Evolutionary conservation across 2,888 invertebrate genomes (phyloP).

Genomic region (Teleiodes luculella): DNA sequence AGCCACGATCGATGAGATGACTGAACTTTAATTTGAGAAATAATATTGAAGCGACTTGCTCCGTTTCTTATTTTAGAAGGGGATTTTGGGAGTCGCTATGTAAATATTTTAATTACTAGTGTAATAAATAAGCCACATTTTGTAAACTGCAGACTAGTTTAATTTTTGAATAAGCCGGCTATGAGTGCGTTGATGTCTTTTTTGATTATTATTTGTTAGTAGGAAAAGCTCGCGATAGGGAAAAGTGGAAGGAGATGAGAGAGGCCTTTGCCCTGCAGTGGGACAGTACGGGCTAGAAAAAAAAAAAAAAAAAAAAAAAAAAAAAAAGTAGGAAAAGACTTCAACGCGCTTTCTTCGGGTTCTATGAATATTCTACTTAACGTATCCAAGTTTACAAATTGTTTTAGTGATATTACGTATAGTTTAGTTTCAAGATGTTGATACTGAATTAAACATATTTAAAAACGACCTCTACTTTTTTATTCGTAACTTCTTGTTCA

Average conservation of each 20-base stretch:
- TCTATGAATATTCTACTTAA: background rate
- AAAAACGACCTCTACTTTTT: background rate
- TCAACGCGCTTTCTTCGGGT: background rate
- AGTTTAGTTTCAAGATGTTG: background rate
- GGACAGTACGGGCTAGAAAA: no score
- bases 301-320: no score
- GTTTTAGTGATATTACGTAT: background rate
- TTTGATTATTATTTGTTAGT: background rate
- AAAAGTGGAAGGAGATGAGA: no score
- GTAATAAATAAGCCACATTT: constrained; percentile 61
- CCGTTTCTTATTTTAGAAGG: constrained; percentile 13
- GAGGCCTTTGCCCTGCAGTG: no score
- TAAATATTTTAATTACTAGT: background rate
- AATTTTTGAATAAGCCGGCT: no score
- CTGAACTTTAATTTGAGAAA: background rate
- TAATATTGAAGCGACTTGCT: constrained; percentile 4
- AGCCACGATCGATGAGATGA: background rate
- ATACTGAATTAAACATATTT: constrained; percentile 1
- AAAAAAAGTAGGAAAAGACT: background rate
- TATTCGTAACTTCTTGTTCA: no score
- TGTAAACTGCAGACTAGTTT: background rate
- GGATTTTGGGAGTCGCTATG: constrained; percentile 8
- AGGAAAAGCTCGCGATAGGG: no score
- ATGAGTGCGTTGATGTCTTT: background rate
- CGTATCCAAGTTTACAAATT: background rate